phyloP scores from a whole-genome alignment of 2,113 vertebrate genomes.

The Psittacara wagleri region DNA sequence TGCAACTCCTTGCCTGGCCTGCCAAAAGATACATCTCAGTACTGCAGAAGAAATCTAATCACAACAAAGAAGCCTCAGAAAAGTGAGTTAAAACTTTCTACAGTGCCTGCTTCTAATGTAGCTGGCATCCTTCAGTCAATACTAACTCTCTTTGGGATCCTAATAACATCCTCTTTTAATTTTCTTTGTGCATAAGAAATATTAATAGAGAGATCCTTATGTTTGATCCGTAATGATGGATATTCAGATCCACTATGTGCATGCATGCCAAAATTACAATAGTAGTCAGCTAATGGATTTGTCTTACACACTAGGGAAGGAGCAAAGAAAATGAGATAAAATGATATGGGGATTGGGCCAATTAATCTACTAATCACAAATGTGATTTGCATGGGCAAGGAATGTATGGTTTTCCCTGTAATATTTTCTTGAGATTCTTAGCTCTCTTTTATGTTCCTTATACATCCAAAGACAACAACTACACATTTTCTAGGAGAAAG shows the following conservation, averaged over 20 bases:
- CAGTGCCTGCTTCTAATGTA: not conserved
- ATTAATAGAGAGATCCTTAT: not conserved
- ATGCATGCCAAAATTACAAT: not conserved
- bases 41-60: not conserved
- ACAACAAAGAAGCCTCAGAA: not conserved
- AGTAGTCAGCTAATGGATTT: not conserved
- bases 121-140: not conserved
- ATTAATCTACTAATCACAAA: slow-evolving; percentile 12
- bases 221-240: not conserved
- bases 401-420: not conserved
- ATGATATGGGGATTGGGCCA: not conserved
- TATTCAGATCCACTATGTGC: not conserved
- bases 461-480: not conserved
- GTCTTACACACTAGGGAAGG: not conserved
- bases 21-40: not conserved
- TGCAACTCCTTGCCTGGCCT: not conserved
- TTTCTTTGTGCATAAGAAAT: not conserved
- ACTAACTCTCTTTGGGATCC: not conserved
- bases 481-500: not conserved
- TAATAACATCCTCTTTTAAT: not conserved
- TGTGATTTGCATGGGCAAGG: not conserved
- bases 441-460: not conserved
- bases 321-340: slow-evolving; percentile 29
- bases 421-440: not conserved
- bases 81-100: not conserved